Conservation (phyloP, 1,140 invertebrate genomes). For the Lethrus apterus region DNA sequence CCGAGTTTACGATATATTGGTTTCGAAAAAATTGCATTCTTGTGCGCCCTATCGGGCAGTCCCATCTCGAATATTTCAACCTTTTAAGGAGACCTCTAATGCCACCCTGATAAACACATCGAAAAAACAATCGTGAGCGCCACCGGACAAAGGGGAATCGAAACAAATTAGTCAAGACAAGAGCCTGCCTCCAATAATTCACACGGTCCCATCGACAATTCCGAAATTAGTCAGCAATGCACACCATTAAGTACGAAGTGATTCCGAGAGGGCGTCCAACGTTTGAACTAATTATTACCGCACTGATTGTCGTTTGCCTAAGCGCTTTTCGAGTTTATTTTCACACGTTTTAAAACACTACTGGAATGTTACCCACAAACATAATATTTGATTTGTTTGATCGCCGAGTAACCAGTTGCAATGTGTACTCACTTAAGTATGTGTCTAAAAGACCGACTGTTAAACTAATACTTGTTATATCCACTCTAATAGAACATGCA, state of each 20-base stretch:
- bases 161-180: constrained; percentile 14
- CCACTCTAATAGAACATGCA: too few relatives aligned
- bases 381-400: too few relatives aligned
- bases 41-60: background rate
- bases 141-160: constrained; percentile 12
- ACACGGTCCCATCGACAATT: background rate
- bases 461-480: too few relatives aligned
- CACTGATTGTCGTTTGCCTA: too few relatives aligned
- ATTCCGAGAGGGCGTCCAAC: background rate
- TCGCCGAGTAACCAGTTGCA: too few relatives aligned
- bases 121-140: constrained; percentile 3
- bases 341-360: too few relatives aligned
- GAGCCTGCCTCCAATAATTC: constrained; percentile 10
- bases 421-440: too few relatives aligned
- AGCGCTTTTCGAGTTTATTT: too few relatives aligned
- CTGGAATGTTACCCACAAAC: too few relatives aligned
- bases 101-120: constrained; percentile 9
- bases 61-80: constrained; percentile 1
- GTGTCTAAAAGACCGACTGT: too few relatives aligned
- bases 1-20: constrained; percentile 1
- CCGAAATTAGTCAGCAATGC: background rate
- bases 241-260: background rate
- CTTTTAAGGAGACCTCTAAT: background rate
- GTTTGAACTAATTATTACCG: constrained; percentile 1
- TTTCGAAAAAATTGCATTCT: constrained; percentile 7